Evolutionary conservation across 2,113 vertebrate genomes (phyloP).

Genomic region (Aleadryas rufinucha): DNA sequence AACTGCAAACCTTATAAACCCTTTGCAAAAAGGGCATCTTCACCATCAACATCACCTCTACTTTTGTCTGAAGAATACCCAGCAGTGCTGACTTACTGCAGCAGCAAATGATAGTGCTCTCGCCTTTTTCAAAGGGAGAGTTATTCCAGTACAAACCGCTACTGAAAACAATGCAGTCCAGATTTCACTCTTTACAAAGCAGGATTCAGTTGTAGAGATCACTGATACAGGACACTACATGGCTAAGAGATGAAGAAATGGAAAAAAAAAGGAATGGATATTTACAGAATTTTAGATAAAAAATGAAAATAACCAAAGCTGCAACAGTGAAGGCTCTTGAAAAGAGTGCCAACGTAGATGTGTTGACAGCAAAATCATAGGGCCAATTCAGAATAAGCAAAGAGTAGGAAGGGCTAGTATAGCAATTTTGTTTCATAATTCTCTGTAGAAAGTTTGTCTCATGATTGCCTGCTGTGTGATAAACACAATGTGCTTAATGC

Average conservation of each 20-base stretch:
- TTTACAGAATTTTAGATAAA: background rate
- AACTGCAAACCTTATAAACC: background rate
- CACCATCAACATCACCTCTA: background rate
- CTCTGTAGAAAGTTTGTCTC: background rate
- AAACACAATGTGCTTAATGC: background rate
- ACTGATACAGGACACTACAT: background rate
- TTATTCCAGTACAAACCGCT: background rate
- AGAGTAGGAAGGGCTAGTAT: background rate
- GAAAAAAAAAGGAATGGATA: background rate
- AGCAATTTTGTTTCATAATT: background rate
- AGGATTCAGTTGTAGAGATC: rapidly evolving
- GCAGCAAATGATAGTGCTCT: background rate
- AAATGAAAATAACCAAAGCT: background rate
- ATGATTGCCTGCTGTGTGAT: background rate
- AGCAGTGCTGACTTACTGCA: background rate
- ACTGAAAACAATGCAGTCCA: background rate
- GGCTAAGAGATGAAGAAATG: background rate
- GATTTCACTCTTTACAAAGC: background rate
- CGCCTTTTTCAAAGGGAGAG: background rate
- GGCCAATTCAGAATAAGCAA: background rate
- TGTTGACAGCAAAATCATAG: background rate
- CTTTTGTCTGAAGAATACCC: background rate
- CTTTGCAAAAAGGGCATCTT: background rate
- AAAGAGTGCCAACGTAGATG: background rate
- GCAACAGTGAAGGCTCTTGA: background rate